These are phyloP conservation scores for Colaptes auratus DNA, from an alignment of 2,113 vertebrate species.

Conservation along the genomic window DNA sequence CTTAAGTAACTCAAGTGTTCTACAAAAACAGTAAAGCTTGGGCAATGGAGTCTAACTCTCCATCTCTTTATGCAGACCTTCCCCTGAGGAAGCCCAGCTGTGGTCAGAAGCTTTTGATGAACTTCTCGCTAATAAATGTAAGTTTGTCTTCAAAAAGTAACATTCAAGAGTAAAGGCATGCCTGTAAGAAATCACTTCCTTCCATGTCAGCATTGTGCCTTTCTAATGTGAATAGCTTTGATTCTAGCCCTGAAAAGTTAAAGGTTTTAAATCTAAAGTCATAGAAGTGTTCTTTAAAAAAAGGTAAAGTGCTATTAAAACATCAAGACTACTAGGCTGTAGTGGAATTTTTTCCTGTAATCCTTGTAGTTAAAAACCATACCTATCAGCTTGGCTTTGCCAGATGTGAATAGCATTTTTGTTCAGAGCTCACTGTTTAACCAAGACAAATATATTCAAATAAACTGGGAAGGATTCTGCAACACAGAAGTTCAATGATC, in stretches of 20 bases:
- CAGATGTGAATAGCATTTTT: background rate
- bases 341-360: background rate
- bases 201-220: background rate
- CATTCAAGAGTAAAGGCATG: background rate
- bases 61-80: constrained; percentile 76
- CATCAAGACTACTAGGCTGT: background rate
- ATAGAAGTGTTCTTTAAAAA: background rate
- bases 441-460: background rate
- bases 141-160: constrained; percentile 52
- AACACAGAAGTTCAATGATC: background rate
- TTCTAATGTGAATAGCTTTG: background rate
- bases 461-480: background rate
- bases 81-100: constrained; percentile 84
- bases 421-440: background rate
- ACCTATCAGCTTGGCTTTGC: background rate
- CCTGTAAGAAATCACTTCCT: background rate
- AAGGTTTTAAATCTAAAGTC: background rate
- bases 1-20: background rate
- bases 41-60: background rate
- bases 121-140: constrained; percentile 89
- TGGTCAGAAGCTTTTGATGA: constrained; percentile 92
- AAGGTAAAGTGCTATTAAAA: background rate
- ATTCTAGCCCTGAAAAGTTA: background rate
- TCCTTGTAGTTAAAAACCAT: background rate
- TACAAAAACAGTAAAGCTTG: background rate